phyloP scores from a whole-genome alignment of 2,797 vertebrate genomes.

The Euthynnus affinis region DNA sequence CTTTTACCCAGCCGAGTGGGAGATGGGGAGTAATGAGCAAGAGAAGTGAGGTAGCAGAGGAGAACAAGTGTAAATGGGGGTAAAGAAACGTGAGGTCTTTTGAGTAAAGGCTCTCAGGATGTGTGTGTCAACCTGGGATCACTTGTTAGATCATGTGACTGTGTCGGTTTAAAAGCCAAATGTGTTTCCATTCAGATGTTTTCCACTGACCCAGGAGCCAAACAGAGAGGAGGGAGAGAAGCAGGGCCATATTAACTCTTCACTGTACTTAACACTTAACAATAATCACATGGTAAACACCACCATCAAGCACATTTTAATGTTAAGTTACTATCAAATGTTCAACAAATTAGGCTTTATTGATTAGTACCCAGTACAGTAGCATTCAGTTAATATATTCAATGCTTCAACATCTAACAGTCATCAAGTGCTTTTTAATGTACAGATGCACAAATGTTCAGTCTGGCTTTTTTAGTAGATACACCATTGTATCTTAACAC shows the following conservation, averaged over 20 bases:
- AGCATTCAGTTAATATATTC: too few relatives aligned
- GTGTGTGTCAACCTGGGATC: slow-evolving; percentile 17
- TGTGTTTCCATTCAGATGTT: slow-evolving; percentile 30
- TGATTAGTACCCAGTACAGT: too few relatives aligned
- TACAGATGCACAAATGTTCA: too few relatives aligned
- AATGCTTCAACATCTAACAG: too few relatives aligned
- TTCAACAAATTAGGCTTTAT: too few relatives aligned
- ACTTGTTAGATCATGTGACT: slow-evolving; percentile 9
- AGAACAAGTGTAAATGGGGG: slow-evolving; percentile 30
- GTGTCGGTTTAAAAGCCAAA: slow-evolving; percentile 10
- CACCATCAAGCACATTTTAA: too few relatives aligned
- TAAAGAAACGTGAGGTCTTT: slow-evolving; percentile 42
- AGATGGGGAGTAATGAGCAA: slow-evolving; percentile 69
- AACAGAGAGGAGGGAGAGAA: neutral
- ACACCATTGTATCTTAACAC: too few relatives aligned
- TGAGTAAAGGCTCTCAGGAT: slow-evolving; percentile 23
- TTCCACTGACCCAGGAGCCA: neutral
- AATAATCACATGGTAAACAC: too few relatives aligned
- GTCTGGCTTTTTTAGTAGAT: too few relatives aligned
- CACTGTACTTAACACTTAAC: too few relatives aligned
- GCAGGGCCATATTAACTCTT: neutral
- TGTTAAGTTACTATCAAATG: too few relatives aligned
- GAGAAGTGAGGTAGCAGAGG: slow-evolving; percentile 49
- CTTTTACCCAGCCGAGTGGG: slow-evolving; percentile 58
- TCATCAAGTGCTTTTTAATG: too few relatives aligned